These are phyloP conservation scores for Nemotelus nigrinus DNA, from an alignment of 2,888 invertebrate genomes.

Conservation along the genomic window DNA sequence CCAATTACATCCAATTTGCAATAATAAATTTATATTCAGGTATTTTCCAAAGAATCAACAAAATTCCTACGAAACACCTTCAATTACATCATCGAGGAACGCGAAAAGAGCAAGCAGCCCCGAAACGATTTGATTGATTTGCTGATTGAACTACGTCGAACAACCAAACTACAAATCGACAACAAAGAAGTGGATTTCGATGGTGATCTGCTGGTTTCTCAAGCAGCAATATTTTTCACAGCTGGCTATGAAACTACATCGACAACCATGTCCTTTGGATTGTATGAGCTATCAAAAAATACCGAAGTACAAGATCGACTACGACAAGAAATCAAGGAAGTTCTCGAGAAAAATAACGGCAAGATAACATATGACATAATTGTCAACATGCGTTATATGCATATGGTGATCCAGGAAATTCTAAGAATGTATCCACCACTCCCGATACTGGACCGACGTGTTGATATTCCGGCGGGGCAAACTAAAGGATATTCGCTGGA, in stretches of 20 bases:
- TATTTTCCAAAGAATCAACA: conserved; percentile 58
- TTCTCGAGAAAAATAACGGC: conserved; percentile 59
- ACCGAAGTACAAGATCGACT: conserved; percentile 63
- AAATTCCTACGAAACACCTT: conserved; percentile 63
- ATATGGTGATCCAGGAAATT: conserved; percentile 61
- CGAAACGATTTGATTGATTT: conserved; percentile 67
- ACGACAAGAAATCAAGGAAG: conserved; percentile 63
- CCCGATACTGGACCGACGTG: conserved; percentile 62
- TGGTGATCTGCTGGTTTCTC: conserved; percentile 60
- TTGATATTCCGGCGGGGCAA: conserved; percentile 54
- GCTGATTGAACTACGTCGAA: conserved; percentile 63
- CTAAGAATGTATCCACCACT: conserved; percentile 62
- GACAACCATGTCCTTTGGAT: conserved; percentile 64
- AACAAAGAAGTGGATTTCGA: conserved; percentile 54
- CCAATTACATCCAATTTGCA: too few relatives aligned
- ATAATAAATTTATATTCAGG: conserved; percentile 44
- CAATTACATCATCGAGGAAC: conserved; percentile 62
- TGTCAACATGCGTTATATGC: conserved; percentile 64
- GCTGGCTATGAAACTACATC: conserved; percentile 64
- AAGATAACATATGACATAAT: conserved; percentile 63
- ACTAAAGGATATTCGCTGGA: conserved; percentile 56
- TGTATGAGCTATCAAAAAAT: conserved; percentile 64
- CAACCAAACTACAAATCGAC: conserved; percentile 52
- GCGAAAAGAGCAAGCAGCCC: conserved; percentile 61
- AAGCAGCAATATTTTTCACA: conserved; percentile 61